phyloP scores from a whole-genome alignment of 30 jellyfish, hydroid and myxozoan genomes.

The Turritopsis rubra region DNA sequence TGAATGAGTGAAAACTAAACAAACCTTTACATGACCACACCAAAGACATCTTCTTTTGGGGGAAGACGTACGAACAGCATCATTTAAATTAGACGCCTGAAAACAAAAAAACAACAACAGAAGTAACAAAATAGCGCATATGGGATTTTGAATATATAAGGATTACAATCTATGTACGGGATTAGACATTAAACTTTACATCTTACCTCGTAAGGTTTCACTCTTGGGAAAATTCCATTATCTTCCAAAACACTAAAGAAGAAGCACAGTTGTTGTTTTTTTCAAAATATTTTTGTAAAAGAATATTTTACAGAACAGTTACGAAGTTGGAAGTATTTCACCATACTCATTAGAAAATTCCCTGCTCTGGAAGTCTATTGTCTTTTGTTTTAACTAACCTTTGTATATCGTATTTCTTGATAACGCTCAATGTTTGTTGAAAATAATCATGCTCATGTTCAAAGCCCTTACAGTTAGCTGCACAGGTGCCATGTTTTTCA shows the following conservation, averaged over 20 bases:
- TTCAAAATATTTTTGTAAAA: not conserved
- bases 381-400: slow-evolving; percentile 58
- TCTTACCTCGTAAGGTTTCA: not conserved
- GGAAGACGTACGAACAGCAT: not conserved
- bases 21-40: slow-evolving; percentile 7
- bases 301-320: too few species aligned
- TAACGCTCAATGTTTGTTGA: slow-evolving; percentile 51
- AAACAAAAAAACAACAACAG: not conserved
- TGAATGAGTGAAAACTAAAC: not conserved
- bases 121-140: too few species aligned
- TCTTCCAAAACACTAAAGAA: slow-evolving; percentile 5
- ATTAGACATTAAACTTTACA: too few species aligned
- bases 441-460: slow-evolving; percentile 76
- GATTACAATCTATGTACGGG: too few species aligned
- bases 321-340: too few species aligned
- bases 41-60: not conserved
- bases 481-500: slow-evolving; percentile 96
- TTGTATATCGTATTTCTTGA: slow-evolving; percentile 44
- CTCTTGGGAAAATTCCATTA: not conserved
- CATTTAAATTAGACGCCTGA: not conserved
- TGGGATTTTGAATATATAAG: too few species aligned
- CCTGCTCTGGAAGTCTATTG: too few species aligned
- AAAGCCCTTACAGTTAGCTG: slow-evolving; percentile 69
- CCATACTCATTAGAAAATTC: too few species aligned
- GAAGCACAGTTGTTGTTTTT: not conserved